Evolutionary conservation across 2,888 invertebrate genomes (phyloP).

Genomic region (Thelaira solivaga): DNA sequence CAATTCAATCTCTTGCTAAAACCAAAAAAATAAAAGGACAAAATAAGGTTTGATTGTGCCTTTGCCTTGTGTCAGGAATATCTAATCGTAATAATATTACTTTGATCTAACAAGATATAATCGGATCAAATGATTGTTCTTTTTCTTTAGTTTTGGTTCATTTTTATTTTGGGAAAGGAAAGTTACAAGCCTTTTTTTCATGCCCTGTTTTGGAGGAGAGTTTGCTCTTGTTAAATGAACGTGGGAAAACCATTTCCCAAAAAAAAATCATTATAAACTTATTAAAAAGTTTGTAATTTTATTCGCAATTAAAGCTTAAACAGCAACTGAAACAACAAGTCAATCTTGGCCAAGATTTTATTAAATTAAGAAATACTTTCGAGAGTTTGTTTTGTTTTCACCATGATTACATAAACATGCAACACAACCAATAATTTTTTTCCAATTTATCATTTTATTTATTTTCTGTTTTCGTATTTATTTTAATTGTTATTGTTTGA

Average conservation of each 20-base stretch:
- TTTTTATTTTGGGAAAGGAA: neutral
- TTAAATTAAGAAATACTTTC: no score
- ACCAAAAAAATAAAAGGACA: conserved; percentile 6
- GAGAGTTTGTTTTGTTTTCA: no score
- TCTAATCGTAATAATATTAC: conserved; percentile 58
- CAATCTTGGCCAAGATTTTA: neutral
- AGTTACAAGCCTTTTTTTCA: conserved; percentile 25
- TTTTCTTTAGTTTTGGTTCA: conserved; percentile 42
- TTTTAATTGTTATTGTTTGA: no score
- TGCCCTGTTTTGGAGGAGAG: no score
- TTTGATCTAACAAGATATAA: conserved; percentile 67
- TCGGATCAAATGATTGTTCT: conserved; percentile 74
- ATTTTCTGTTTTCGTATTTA: no score
- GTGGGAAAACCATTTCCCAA: conserved; percentile 25
- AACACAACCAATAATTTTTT: no score
- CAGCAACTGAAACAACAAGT: neutral
- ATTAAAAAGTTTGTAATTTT: no score
- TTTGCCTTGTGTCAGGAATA: conserved; percentile 27
- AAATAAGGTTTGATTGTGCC: conserved; percentile 9
- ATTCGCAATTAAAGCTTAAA: neutral
- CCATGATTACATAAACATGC: no score
- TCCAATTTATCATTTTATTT: no score
- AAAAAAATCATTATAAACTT: conserved; percentile 23
- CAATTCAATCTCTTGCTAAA: neutral
- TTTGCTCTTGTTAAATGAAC: conserved; percentile 4